Base-by-base conservation (phyloP, 2,113 vertebrate species). In the Cephalopterus ornatus region DNA sequence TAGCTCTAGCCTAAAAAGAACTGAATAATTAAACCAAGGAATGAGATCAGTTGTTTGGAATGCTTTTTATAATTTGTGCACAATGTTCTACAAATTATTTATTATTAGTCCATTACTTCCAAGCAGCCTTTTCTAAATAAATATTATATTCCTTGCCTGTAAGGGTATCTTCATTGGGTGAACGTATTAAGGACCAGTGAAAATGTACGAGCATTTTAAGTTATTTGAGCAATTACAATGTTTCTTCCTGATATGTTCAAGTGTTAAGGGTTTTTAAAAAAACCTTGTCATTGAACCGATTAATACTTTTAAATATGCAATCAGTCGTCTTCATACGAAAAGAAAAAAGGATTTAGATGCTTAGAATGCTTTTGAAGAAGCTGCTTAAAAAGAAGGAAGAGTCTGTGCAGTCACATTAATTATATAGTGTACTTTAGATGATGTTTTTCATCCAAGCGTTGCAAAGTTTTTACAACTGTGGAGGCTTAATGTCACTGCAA, bases 1-100 rank as follows among this genome's bases (percentile, higher is more conserved):
- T 65, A 95, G 93, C 76, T 93, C 47, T 39, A 89, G 82, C 84
- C 92, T 84, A 85, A 86, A 91, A 95, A 83, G 88, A 91, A 75
- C 93, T 97, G 89, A 96, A 97, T 97, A 97, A 97, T 97, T 97
- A 94, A 97, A 95, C 81, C 63, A 56, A 86, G 85, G 89, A 85
- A 93, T 95, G 93, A 96, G 87, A 91, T 91, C 89, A 87, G 81
- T 88, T 88, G 73, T 94, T 97, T 76, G 63, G 82, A 95, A 82
- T 75, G 86, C 74, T 92, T 86, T 92, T 85, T 94, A 75, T 93
- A 84, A 77, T 85, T 92, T 3, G 2, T 75, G 72, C 85, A 78
- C 41, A 53, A 30, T 73, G 88, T 91, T 93, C 80, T 92, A 86
- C 88, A 92, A 93, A 83, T 91, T 95, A 78, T 78, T 93, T 93